These are phyloP conservation scores for Amphiura filiformis DNA, from an alignment of 35 echinoderm and acorn worm species.

Conservation along the genomic window DNA sequence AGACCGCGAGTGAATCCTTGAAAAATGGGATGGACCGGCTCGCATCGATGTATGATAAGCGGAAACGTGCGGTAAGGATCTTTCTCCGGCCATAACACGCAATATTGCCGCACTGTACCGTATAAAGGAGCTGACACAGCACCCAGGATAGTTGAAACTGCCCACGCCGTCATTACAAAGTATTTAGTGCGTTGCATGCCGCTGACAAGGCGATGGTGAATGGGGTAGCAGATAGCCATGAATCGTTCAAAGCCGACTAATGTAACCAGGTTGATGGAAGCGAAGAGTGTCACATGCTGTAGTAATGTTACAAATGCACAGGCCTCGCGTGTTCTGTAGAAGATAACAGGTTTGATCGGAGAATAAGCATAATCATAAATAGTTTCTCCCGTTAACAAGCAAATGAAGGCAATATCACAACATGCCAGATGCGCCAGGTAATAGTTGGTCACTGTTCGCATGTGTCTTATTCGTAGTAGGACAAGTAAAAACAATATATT, in stretches of 20 bases:
- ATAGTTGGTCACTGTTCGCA: too few relatives aligned
- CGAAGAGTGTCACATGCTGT: neutral
- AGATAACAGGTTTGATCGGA: neutral
- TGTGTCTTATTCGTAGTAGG: neutral
- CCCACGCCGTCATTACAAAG: too few relatives aligned
- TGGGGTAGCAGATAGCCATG: too few relatives aligned
- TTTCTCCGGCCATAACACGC: neutral
- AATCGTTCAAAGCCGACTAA: too few relatives aligned
- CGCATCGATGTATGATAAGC: neutral
- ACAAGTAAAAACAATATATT: neutral
- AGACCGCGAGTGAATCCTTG: neutral
- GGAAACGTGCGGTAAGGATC: neutral
- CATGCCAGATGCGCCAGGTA: neutral
- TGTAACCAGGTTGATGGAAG: too few relatives aligned
- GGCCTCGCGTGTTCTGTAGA: neutral
- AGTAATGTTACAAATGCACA: neutral
- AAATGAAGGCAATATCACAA: neutral
- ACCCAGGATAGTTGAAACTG: too few relatives aligned
- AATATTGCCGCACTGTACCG: neutral
- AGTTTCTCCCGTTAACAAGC: neutral
- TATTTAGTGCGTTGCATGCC: too few relatives aligned
- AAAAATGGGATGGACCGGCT: neutral
- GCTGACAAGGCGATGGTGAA: too few relatives aligned
- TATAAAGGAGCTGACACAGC: neutral
- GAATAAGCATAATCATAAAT: neutral